Conservation (phyloP, 2,797 vertebrate species). For the Poecile montanus region DNA sequence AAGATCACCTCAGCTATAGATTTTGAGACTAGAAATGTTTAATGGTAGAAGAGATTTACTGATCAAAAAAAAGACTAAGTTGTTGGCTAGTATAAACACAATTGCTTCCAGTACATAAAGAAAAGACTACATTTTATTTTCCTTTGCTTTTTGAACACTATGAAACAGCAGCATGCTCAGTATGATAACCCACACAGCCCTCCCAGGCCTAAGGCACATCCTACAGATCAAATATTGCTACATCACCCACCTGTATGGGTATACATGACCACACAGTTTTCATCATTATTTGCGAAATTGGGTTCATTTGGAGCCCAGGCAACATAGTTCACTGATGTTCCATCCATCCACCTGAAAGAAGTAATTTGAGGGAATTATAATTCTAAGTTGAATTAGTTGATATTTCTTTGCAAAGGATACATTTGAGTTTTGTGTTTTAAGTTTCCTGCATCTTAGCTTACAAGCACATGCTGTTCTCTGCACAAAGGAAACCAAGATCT, state of each 20-base stretch:
- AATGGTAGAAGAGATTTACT: background rate
- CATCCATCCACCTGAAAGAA: constrained; percentile 89
- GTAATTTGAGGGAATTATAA: background rate
- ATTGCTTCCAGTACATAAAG: background rate
- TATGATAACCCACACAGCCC: background rate
- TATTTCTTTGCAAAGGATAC: background rate
- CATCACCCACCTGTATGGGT: constrained; percentile 81
- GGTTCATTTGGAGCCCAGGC: constrained; percentile 92
- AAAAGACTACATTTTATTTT: background rate
- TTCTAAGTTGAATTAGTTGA: background rate
- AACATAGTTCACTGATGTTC: constrained; percentile 83
- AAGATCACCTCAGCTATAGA: background rate
- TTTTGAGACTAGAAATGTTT: background rate
- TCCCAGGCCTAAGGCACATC: background rate
- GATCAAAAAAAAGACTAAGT: background rate
- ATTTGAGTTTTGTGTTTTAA: background rate
- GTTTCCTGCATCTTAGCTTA: background rate
- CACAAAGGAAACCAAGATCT: background rate
- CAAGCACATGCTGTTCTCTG: background rate
- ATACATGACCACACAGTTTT: constrained; percentile 93
- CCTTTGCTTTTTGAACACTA: background rate
- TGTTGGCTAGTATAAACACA: background rate
- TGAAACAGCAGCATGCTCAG: background rate
- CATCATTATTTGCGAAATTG: constrained; percentile 97
- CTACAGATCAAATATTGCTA: background rate